Evolutionary conservation across 2,797 vertebrate genomes (phyloP).

Genomic region (Denticeps clupeoides): DNA sequence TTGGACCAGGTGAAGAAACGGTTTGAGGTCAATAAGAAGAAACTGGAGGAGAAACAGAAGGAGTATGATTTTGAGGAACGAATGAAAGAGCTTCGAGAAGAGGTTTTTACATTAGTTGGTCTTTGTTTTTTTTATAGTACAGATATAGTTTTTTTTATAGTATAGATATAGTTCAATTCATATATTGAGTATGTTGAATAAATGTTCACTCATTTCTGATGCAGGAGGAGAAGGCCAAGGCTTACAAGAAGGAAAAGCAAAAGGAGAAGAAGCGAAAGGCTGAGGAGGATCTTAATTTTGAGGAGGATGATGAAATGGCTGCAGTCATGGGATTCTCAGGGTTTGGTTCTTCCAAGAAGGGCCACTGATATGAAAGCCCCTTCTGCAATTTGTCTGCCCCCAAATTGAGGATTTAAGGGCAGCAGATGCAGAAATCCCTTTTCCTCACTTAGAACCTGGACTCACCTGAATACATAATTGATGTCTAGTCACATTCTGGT

Average conservation of each 20-base stretch:
- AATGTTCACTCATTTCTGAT: background rate
- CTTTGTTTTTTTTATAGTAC: too few relatives aligned
- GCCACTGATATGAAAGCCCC: constrained; percentile 59
- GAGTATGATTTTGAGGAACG: constrained; percentile 97
- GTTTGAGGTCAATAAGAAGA: constrained; percentile 94
- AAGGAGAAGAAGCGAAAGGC: constrained; percentile 89
- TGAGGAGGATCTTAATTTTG: constrained; percentile 82
- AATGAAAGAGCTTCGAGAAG: constrained; percentile 93
- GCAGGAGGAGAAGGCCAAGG: constrained; percentile 95
- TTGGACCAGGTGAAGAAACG: constrained; percentile 95
- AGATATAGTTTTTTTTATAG: too few relatives aligned
- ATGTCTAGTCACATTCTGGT: too few relatives aligned
- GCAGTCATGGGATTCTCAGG: constrained; percentile 97
- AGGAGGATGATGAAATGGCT: constrained; percentile 94
- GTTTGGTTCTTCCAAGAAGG: constrained; percentile 90
- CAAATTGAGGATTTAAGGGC: too few relatives aligned
- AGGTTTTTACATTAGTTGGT: too few relatives aligned
- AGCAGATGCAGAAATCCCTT: too few relatives aligned
- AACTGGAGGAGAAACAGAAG: constrained; percentile 96
- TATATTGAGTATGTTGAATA: too few relatives aligned
- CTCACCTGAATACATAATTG: too few relatives aligned
- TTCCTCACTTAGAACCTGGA: too few relatives aligned
- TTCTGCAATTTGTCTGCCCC: background rate
- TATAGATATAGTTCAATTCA: too few relatives aligned
- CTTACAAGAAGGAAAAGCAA: constrained; percentile 95